Base-by-base conservation (phyloP, 2,113 vertebrate genomes). In the Erpornis zantholeuca region DNA sequence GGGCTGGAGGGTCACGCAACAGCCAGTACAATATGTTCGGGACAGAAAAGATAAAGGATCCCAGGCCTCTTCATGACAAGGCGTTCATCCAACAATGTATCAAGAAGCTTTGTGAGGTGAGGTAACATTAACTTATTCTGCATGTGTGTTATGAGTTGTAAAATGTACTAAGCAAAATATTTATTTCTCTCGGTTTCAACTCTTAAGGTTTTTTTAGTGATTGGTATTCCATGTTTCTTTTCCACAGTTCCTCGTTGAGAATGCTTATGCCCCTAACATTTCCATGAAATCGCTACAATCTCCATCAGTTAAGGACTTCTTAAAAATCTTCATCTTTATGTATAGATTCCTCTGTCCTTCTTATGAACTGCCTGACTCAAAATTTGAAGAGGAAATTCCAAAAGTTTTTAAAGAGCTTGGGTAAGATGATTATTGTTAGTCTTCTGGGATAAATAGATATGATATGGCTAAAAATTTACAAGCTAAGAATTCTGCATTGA, bases 331-430 rank as follows among this genome's bases (percentile, higher is more conserved):
- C 97, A 98, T 98, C 93, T 99, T 99, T 87, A 98, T 99, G 79
- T 99, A 98, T 96, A 97, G 98, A 57, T 98, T 98, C 66, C 88
- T 99, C 11, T 99, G 99, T 64, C 98, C 98, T 36, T 98, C 98
- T 5, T 99, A 99, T 47, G 98, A 99, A 72, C 98, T 99, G 97
- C 98, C 98, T 45, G 98, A 98, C 86, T 98, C 98, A 40, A 99
- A 99, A 94, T 98, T 99, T 94, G 99, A 99, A 96, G 99, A 99
- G 92, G 99, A 99, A 93, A 97, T 99, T 96, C 99, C 99, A 40
- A 98, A 98, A 96, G 96, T 99, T 59, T 98, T 99, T 61, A 99
- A 98, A 98, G 97, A 98, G 42, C 97, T 99, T 75, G 98, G 99
- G 99, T 99, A 97, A 96, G 95, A 77, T 59, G 11, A 27, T 50